These are phyloP conservation scores for Protonemura montana DNA, from an alignment of 2,888 invertebrate species.

Conservation along the genomic window DNA sequence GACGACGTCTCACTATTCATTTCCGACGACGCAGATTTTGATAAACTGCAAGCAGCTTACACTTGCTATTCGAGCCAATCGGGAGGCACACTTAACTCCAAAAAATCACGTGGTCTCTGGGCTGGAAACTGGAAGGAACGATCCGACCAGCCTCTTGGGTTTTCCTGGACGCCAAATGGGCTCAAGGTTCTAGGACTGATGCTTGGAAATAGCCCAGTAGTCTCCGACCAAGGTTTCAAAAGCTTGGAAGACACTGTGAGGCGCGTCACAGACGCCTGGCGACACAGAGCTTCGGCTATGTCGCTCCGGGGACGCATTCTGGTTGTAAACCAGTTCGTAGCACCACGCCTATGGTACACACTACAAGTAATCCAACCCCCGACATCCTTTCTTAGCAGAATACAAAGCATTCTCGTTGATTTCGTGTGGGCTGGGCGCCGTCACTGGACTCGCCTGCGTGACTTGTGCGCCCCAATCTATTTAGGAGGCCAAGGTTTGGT, in stretches of 20 bases:
- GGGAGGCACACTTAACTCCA: constrained; percentile 26
- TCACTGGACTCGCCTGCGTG: constrained; percentile 30
- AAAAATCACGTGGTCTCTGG: constrained; percentile 28
- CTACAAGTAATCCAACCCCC: constrained; percentile 10
- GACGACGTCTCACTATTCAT: constrained; percentile 18
- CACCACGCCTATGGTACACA: constrained; percentile 41
- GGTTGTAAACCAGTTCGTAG: constrained; percentile 39
- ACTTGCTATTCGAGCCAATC: neutral
- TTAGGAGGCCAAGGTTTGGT: constrained; percentile 40
- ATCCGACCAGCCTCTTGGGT: constrained; percentile 24
- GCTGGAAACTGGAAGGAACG: constrained; percentile 27
- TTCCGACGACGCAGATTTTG: neutral
- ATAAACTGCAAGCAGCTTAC: neutral
- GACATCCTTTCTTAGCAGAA: neutral
- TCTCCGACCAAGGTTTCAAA: neutral
- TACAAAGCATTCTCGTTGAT: constrained; percentile 27
- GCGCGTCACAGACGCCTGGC: constrained; percentile 8
- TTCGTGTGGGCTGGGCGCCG: constrained; percentile 36
- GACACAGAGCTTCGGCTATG: constrained; percentile 12
- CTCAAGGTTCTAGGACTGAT: constrained; percentile 28
- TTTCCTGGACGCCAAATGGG: constrained; percentile 31
- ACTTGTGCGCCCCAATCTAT: constrained; percentile 32
- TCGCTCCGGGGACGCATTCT: constrained; percentile 29
- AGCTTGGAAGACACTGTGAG: neutral
- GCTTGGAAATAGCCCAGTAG: neutral